A percentile compares a stretch with the other conserved stretches of the same genome.
phyloP scores from a whole-genome alignment of 2,888 invertebrate species.

The Stenchaetothrips biformis region DNA sequence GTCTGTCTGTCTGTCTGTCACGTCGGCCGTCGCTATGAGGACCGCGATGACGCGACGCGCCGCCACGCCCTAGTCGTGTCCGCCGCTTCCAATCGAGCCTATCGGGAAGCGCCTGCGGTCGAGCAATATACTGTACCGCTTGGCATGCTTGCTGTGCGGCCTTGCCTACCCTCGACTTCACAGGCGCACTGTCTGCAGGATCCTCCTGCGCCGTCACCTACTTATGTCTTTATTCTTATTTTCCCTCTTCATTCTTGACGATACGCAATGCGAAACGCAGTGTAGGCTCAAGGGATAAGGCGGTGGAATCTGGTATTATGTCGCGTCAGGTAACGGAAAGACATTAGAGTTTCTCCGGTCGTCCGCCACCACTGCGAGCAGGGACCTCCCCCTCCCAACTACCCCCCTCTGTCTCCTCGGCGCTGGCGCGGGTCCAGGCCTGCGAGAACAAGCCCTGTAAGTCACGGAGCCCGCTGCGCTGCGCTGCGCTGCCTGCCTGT shows the following conservation, averaged over 20 bases:
- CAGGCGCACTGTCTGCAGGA: too few species aligned
- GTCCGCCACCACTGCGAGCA: background rate
- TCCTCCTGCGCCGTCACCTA: too few species aligned
- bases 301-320: too few species aligned
- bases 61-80: background rate
- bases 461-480: background rate
- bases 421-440: background rate
- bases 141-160: too few species aligned
- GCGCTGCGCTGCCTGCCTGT: background rate
- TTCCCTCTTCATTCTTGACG: too few species aligned
- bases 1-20: background rate
- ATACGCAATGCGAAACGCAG: too few species aligned
- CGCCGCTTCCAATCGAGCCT: background rate
- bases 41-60: background rate
- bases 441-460: constrained; percentile 2
- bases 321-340: constrained; percentile 2
- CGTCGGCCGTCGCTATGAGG: background rate
- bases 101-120: too few species aligned
- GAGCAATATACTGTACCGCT: too few species aligned
- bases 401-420: background rate
- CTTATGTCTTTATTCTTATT: too few species aligned
- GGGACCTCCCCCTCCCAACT: background rate
- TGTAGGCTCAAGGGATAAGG: too few species aligned
- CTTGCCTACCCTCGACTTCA: too few species aligned
- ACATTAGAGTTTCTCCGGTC: background rate